These are phyloP conservation scores for Chouioia cunea DNA, from an alignment of 2,888 invertebrate species.

Conservation along the genomic window DNA sequence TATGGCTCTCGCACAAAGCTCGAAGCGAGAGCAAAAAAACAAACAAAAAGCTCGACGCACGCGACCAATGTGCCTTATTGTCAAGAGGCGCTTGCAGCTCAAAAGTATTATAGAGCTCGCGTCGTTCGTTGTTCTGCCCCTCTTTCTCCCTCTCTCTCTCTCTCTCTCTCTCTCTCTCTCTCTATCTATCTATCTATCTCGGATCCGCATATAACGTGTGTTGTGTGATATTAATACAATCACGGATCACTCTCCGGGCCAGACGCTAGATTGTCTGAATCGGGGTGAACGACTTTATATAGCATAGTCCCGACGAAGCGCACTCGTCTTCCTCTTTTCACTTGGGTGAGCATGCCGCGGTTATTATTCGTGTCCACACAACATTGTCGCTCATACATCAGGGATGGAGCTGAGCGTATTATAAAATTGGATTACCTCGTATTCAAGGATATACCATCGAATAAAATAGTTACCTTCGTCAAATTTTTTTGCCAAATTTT, in stretches of 20 bases:
- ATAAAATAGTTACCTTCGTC: too few relatives aligned
- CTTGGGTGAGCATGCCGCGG: too few relatives aligned
- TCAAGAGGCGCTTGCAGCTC: not conserved
- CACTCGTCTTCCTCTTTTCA: too few relatives aligned
- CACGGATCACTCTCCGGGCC: constrained; percentile 67
- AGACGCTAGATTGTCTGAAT: constrained; percentile 69
- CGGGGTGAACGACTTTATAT: constrained; percentile 69
- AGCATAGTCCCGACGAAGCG: constrained; percentile 52
- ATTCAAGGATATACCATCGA: too few relatives aligned
- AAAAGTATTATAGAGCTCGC: not conserved
- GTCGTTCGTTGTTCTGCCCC: not conserved
- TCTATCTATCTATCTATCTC: constrained; percentile 43
- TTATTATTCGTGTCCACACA: too few relatives aligned
- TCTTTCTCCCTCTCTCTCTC: constrained; percentile 38
- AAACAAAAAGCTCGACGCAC: constrained; percentile 26
- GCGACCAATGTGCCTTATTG: not conserved
- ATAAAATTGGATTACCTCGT: too few relatives aligned
- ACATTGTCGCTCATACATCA: too few relatives aligned
- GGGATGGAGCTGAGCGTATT: too few relatives aligned
- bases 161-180: constrained; percentile 27
- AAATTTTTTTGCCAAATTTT: too few relatives aligned
- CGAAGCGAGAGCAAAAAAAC: constrained; percentile 43
- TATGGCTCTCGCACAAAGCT: constrained; percentile 26
- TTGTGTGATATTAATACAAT: constrained; percentile 69
- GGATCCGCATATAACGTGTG: constrained; percentile 54